Conservation (phyloP, 2,888 invertebrate genomes). For the Agrochola litura region DNA sequence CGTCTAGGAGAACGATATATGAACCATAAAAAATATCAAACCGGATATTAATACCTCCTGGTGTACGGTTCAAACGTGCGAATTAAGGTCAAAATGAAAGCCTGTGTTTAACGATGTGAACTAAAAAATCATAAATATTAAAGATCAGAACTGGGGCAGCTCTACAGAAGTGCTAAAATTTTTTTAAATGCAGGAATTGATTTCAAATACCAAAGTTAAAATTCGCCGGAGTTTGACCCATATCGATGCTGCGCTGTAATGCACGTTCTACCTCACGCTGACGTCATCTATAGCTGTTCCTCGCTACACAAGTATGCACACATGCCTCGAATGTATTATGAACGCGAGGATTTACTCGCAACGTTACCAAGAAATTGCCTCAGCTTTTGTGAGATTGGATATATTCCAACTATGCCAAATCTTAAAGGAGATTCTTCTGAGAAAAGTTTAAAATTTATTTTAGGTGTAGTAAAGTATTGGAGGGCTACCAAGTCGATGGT, state of each 20-base stretch:
- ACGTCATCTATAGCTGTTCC: constrained; percentile 30
- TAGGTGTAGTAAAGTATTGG: constrained; percentile 24
- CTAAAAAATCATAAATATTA: constrained; percentile 1
- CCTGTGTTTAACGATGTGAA: constrained; percentile 23
- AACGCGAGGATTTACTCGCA: constrained; percentile 49
- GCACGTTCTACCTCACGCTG: constrained; percentile 20
- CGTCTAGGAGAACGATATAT: constrained; percentile 5
- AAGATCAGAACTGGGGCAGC: constrained; percentile 17
- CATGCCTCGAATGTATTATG: constrained; percentile 45
- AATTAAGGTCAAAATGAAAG: constrained; percentile 29
- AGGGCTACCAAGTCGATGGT: constrained; percentile 3
- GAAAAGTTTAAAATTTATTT: constrained; percentile 38
- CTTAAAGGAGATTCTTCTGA: constrained; percentile 17
- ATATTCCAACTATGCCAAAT: constrained; percentile 44
- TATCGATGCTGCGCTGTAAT: constrained; percentile 27
- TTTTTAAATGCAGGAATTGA: constrained; percentile 27
- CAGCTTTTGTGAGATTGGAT: constrained; percentile 53
- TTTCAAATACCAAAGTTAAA: constrained; percentile 32
- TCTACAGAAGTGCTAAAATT: not conserved
- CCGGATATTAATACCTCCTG: constrained; percentile 2
- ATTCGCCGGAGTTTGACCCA: constrained; percentile 34
- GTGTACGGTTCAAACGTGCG: not conserved
- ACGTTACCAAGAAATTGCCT: constrained; percentile 50
- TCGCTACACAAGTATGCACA: constrained; percentile 33
- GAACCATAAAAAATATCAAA: constrained; percentile 25